Evolutionary conservation across 2,113 vertebrate genomes (phyloP), one percentile per base, ranked within the genome.

Genomic region (Notarius quadriscutis): DNA sequence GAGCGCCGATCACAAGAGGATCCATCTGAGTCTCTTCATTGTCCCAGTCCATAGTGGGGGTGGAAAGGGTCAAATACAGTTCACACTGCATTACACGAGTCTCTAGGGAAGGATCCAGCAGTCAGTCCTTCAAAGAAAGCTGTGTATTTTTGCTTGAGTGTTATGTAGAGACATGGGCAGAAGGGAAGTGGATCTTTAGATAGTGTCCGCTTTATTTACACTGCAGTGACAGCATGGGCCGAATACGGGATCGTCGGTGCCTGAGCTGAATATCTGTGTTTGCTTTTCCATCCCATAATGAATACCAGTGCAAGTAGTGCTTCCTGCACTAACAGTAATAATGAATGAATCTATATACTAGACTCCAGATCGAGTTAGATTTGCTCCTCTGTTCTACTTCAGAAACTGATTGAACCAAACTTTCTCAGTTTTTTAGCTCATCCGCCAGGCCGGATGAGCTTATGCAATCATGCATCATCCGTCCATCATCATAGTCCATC

Each of bases 61-160:
- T 79, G 81, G 84, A 80, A 62, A 86, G 85, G 89, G 89, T 90
- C 89, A 87, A 82, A 79, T 72, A 83, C 88, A 90, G 89, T 90
- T 90, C 89, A 90, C 81, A 81, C 78, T 25, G 85, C 85, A 87
- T 84, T 87, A 86, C 88, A 82, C 69, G n/a, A 67, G 78, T 90
- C 89, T 82, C 88, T 10, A 69, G 89, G 89, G 89, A 88, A 87
- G 85, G 75, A 75, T 82, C 85, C 79, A 51, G 85, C 67, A 88
- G 58, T 83, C 67, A 88, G 58, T 83, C 84, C 81, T 77, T 90
- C 86, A 88, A 81, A 81, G 57, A 81, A 81, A 81, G 79, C 79
- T 48, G 79, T 81, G 79, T 81, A 81, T 20, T 81, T 62, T 62
- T 34, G 57, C 57, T 62, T 20, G 18, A 81, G 79, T 12, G 30